Evolutionary conservation across 2,888 invertebrate species (phyloP).

Genomic region (Strigamia maritima): DNA sequence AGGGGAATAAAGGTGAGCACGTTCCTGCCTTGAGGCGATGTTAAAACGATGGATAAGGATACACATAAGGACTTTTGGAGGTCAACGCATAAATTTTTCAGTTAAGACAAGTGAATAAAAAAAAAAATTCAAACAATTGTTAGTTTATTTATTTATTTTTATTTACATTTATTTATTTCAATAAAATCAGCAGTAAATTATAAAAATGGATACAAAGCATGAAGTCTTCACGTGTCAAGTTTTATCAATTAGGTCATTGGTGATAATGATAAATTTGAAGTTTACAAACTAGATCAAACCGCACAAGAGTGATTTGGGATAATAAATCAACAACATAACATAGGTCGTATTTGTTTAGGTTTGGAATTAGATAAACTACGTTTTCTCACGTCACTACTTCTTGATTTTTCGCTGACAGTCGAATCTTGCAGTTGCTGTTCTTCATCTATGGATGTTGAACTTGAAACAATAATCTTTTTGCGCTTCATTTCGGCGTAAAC

Average conservation of each 20-base stretch:
- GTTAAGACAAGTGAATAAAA: not conserved
- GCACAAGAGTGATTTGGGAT: not conserved
- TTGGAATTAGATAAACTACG: not conserved
- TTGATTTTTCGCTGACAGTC: not conserved
- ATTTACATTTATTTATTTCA: too few relatives aligned
- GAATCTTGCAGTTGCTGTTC: not conserved
- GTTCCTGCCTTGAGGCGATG: not conserved
- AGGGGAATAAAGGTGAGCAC: not conserved
- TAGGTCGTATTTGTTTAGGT: not conserved
- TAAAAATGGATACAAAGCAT: too few relatives aligned
- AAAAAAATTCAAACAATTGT: not conserved
- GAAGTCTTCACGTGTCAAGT: not conserved
- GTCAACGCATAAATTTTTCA: not conserved
- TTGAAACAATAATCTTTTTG: not conserved
- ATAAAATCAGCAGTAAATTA: too few relatives aligned
- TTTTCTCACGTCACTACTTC: not conserved
- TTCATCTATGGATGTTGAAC: not conserved
- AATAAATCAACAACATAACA: slow-evolving; percentile 5
- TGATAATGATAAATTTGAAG: not conserved
- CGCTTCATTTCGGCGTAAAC: not conserved
- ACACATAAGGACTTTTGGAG: not conserved
- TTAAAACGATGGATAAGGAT: not conserved
- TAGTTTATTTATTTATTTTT: not conserved
- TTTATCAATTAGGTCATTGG: slow-evolving; percentile 10
- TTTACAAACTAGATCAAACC: not conserved